Conservation (phyloP, 23 tunicate species). For the Ascidia mentula region DNA sequence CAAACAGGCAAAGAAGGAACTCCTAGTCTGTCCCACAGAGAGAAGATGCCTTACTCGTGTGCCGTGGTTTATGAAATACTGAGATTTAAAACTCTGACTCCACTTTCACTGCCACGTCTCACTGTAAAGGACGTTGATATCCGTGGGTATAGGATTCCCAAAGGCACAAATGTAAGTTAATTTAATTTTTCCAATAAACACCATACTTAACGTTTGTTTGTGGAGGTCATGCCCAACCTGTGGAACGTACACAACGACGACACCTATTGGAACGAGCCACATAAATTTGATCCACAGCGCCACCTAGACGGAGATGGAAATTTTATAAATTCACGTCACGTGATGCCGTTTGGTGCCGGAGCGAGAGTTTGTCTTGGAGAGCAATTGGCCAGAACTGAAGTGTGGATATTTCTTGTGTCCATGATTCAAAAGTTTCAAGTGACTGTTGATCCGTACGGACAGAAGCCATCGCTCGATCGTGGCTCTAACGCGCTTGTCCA, state of each 20-base stretch:
- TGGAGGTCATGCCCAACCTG: neutral
- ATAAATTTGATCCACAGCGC: neutral
- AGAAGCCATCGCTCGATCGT: neutral
- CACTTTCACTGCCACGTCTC: neutral
- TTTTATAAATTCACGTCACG: neutral
- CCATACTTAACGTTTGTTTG: neutral
- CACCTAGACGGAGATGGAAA: slow-evolving; percentile 16
- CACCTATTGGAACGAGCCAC: neutral
- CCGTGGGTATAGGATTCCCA: slow-evolving; percentile 7
- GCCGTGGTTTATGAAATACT: slow-evolving; percentile 6
- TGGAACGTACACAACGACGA: slow-evolving; percentile 21
- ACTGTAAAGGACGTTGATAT: neutral
- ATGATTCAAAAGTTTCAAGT: neutral
- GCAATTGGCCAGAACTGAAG: slow-evolving; percentile 14
- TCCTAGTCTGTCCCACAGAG: slow-evolving; percentile 7
- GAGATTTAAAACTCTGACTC: neutral
- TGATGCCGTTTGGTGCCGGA: slow-evolving; percentile 17
- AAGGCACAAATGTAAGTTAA: slow-evolving; percentile 13
- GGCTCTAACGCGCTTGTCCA: neutral
- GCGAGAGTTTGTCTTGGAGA: slow-evolving; percentile 13
- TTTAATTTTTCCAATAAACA: neutral
- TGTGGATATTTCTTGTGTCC: neutral
- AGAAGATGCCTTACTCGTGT: slow-evolving; percentile 5
- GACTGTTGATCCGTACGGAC: neutral
- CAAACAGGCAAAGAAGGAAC: neutral